These are phyloP conservation scores for Matsumurasca onukii DNA, from an alignment of 1,140 invertebrate species.

Conservation along the genomic window DNA sequence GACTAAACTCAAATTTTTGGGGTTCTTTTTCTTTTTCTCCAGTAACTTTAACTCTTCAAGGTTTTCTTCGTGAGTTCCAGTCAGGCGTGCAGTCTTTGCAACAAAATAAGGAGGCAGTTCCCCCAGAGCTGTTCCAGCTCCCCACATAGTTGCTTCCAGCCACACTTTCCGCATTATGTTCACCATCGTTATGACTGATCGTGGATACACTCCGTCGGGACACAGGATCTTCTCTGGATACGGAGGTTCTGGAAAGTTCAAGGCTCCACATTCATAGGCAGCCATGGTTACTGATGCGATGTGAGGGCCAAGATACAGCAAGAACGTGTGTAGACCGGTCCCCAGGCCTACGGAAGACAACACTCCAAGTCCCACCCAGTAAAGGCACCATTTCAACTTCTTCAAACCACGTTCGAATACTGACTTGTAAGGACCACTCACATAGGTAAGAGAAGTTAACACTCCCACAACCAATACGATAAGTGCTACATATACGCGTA, in stretches of 20 bases:
- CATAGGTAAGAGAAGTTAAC: constrained; percentile 35
- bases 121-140: constrained; percentile 94
- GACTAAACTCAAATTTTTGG: constrained; percentile 55
- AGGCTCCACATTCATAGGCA: constrained; percentile 92
- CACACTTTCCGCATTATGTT: constrained; percentile 96
- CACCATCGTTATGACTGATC: constrained; percentile 66
- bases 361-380: constrained; percentile 95
- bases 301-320: constrained; percentile 93
- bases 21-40: constrained; percentile 60
- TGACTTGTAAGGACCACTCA: constrained; percentile 60
- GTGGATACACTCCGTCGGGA: constrained; percentile 61
- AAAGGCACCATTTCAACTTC: constrained; percentile 74
- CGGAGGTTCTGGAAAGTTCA: constrained; percentile 92
- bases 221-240: constrained; percentile 88
- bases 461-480: background rate
- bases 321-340: constrained; percentile 94
- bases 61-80: constrained; percentile 71
- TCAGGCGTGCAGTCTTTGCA: constrained; percentile 87
- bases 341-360: constrained; percentile 97
- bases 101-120: constrained; percentile 98
- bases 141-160: constrained; percentile 96
- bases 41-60: constrained; percentile 74
- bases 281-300: constrained; percentile 95
- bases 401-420: constrained; percentile 51
- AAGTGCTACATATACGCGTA: background rate